A percentile compares a stretch with the other conserved stretches of the same genome.
Conservation (phyloP, 92 coral and sea anemone genomes). For the Chrysogorgia sp. region DNA sequence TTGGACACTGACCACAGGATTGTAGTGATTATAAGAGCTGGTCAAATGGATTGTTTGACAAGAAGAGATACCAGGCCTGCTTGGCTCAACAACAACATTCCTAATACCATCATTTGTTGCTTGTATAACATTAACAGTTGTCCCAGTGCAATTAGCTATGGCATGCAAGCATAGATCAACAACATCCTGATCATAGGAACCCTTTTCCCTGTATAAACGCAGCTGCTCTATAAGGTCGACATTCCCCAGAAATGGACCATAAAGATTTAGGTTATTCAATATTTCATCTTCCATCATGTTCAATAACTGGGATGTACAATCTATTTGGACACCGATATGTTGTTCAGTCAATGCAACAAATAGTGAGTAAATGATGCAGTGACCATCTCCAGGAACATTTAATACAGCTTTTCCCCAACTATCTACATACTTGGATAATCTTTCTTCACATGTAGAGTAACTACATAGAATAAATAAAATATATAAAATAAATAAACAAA, state of each 20-base stretch:
- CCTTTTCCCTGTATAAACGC: slow-evolving; percentile 3
- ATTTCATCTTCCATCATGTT: slow-evolving; percentile 22
- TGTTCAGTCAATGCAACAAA: slow-evolving; percentile 9
- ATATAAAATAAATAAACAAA: no score
- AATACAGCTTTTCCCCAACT: no score
- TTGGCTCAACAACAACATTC: slow-evolving; percentile 12
- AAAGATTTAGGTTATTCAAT: slow-evolving; percentile 15
- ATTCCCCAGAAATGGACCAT: slow-evolving; percentile 2
- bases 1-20: background rate
- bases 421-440: no score
- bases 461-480: no score
- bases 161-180: slow-evolving; percentile 34
- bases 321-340: background rate
- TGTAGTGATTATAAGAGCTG: slow-evolving; percentile 22
- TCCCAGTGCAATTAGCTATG: slow-evolving; percentile 31
- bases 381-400: slow-evolving; percentile 50
- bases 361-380: slow-evolving; percentile 31
- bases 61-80: slow-evolving; percentile 8
- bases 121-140: slow-evolving; percentile 22
- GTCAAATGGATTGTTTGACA: slow-evolving; percentile 7
- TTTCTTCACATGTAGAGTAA: no score
- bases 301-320: slow-evolving; percentile 3
- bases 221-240: slow-evolving; percentile 15
- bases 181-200: slow-evolving; percentile 22
- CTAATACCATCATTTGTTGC: background rate